These are phyloP conservation scores for Tetragnatha montana DNA, from an alignment of 2,888 invertebrate species.

Conservation along the genomic window DNA sequence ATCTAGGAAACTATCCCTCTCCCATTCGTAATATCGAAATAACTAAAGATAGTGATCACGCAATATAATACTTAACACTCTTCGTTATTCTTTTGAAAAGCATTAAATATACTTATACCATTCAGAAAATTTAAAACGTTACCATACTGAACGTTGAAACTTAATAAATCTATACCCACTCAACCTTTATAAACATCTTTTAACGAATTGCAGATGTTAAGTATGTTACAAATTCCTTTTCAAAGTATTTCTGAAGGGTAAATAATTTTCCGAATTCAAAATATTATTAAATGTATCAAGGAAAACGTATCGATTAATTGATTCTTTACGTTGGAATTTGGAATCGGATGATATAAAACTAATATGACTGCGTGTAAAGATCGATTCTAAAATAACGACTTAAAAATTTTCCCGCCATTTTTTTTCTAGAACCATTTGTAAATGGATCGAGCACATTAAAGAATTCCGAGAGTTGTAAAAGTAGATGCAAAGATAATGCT, in stretches of 20 bases:
- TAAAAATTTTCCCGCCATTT: background rate
- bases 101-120: no score
- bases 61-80: no score
- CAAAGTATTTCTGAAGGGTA: background rate
- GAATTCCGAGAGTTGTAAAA: background rate
- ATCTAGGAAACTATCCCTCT: no score
- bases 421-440: background rate
- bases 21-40: no score
- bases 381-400: background rate
- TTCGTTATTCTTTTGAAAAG: no score
- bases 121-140: no score
- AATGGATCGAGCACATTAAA: background rate
- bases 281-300: constrained; percentile 1
- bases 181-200: background rate
- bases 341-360: constrained; percentile 9
- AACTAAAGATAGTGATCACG: no score
- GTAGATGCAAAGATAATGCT: background rate
- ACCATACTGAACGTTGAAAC: background rate
- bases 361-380: background rate
- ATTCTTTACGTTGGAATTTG: background rate
- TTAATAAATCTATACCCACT: background rate
- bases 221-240: background rate
- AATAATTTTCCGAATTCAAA: background rate
- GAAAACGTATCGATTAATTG: constrained; percentile 26
- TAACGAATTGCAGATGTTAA: background rate